A percentile compares a stretch with the other conserved stretches of the same genome.
Evolutionary conservation across 2,797 vertebrate species (phyloP).

Genomic region (Hirundo rustica): DNA sequence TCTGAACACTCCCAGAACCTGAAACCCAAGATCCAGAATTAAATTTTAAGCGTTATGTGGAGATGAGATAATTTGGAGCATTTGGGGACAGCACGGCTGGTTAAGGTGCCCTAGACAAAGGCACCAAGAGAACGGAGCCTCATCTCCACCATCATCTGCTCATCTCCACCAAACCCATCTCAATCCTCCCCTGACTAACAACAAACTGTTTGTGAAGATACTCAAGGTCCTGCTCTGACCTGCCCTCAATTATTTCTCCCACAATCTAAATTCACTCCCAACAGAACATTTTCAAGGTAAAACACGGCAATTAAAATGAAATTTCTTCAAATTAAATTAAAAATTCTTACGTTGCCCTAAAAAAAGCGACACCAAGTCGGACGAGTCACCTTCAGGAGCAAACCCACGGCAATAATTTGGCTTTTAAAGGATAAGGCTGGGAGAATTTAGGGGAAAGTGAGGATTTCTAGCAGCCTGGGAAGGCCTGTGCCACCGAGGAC

Average conservation of each 20-base stretch:
- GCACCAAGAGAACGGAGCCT: neutral
- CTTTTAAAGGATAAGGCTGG: neutral
- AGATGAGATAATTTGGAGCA: neutral
- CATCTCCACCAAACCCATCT: neutral
- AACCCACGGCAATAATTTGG: neutral
- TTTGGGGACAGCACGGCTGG: neutral
- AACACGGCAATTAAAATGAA: neutral
- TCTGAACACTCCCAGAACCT: neutral
- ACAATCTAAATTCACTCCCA: neutral
- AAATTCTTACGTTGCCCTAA: accelerated
- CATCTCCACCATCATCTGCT: neutral
- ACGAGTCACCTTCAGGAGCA: neutral
- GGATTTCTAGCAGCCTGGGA: neutral
- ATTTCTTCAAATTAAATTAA: neutral
- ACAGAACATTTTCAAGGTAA: neutral
- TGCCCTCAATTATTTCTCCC: neutral
- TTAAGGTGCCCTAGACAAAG: neutral
- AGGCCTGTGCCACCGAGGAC: neutral
- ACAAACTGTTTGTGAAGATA: neutral
- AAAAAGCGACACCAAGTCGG: neutral
- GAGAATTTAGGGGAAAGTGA: neutral
- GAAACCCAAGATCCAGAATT: neutral
- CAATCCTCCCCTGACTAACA: neutral
- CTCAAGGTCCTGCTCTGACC: neutral
- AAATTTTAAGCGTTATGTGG: neutral